These are phyloP conservation scores for Pteropus alecto DNA, from an alignment of 2,113 vertebrate genomes.

Conservation along the genomic window DNA sequence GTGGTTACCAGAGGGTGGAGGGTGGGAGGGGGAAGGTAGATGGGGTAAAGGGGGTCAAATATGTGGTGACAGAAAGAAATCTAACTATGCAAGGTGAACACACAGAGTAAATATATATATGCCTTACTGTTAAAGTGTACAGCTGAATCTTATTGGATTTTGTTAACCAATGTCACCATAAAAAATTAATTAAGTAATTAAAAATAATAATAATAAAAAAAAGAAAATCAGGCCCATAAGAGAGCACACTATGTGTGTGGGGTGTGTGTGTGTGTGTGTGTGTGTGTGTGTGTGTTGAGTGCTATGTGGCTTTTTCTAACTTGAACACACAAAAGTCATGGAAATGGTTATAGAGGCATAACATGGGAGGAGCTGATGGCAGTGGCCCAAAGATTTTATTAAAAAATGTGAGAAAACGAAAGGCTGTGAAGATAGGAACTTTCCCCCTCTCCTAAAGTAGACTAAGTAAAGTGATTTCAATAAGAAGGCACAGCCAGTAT, in stretches of 20 bases:
- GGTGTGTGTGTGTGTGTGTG: not conserved
- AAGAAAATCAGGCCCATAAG: not conserved
- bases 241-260: not conserved
- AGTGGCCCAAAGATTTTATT: not conserved
- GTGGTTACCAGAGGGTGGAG: no score
- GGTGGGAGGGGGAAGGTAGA: no score
- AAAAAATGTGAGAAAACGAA: slow-evolving; percentile 12
- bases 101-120: no score
- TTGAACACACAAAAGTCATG: not conserved
- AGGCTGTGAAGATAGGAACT: not conserved
- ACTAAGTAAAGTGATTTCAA: not conserved
- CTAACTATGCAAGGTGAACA: no score
- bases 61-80: no score
- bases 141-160: no score
- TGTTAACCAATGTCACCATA: no score
- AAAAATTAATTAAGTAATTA: no score
- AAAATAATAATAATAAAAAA: not conserved
- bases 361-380: not conserved
- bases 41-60: not conserved
- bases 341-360: not conserved
- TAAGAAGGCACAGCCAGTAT: not conserved
- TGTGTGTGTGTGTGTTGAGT: not conserved
- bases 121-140: no score
- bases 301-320: not conserved
- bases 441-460: not conserved